These are phyloP conservation scores for Nannoperca australis DNA, from an alignment of 2,797 vertebrate species.

Conservation along the genomic window DNA sequence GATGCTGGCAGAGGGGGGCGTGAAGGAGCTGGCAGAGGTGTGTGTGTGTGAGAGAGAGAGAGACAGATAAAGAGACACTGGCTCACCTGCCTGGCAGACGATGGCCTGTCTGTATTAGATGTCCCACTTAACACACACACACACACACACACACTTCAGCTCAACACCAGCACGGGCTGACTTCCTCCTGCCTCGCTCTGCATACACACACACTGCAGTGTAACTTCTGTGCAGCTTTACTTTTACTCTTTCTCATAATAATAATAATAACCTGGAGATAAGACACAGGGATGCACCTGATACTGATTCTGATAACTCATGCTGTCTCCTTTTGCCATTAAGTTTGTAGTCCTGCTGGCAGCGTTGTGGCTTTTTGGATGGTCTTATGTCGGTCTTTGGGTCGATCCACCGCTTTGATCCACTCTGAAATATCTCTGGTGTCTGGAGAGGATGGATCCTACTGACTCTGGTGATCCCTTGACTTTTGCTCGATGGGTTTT, in stretches of 20 bases:
- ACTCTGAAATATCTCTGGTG: no score
- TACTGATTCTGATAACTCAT: background rate
- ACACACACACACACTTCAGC: conserved; percentile 50
- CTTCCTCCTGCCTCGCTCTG: conserved; percentile 10
- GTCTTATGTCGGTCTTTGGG: background rate
- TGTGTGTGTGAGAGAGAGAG: conserved; percentile 48
- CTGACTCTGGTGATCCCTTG: no score
- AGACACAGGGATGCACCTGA: no score
- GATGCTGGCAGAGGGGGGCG: conserved; percentile 78
- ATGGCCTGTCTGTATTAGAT: conserved; percentile 69
- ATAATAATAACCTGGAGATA: background rate
- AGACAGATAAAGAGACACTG: conserved; percentile 60
- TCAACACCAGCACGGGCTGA: conserved; percentile 35
- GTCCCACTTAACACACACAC: conserved; percentile 75
- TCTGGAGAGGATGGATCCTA: no score
- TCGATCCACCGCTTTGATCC: no score
- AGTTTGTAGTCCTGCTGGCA: background rate
- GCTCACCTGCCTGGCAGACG: conserved; percentile 80
- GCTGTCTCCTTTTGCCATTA: no score
- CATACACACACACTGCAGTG: background rate
- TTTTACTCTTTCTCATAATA: no score
- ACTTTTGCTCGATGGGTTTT: no score
- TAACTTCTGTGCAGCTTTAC: background rate
- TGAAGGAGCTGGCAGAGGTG: conserved; percentile 80
- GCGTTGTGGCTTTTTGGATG: background rate